phyloP scores from a whole-genome alignment of 1,140 invertebrate species.

The Oryctes rhinoceros region DNA sequence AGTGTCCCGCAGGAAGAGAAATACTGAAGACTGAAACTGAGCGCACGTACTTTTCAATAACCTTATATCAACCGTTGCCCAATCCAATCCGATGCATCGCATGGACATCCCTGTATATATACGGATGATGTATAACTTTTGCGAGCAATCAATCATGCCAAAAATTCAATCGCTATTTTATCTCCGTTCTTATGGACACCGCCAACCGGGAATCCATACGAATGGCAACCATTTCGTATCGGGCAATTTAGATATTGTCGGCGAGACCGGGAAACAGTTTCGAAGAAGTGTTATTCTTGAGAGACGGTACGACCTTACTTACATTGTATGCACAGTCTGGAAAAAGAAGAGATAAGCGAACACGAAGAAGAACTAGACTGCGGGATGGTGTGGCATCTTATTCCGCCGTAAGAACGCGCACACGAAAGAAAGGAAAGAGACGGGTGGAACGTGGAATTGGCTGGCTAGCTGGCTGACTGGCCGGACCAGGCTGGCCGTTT shows the following conservation, averaged over 20 bases:
- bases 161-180: too few relatives aligned
- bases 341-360: background rate
- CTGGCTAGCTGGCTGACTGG: background rate
- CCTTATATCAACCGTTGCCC: too few relatives aligned
- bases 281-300: constrained; percentile 30
- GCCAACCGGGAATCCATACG: background rate
- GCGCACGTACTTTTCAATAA: too few relatives aligned
- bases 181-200: background rate
- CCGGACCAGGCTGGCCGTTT: background rate
- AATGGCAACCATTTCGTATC: background rate
- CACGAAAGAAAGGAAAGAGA: constrained; percentile 15
- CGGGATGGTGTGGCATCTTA: background rate
- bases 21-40: too few relatives aligned
- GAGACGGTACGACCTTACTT: background rate
- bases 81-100: too few relatives aligned
- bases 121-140: too few relatives aligned
- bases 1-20: too few relatives aligned
- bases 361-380: background rate
- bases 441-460: background rate
- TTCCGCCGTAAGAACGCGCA: background rate
- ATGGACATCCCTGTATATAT: too few relatives aligned
- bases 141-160: too few relatives aligned
- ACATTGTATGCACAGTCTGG: background rate
- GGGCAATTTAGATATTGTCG: background rate
- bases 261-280: constrained; percentile 29